Base-by-base conservation (phyloP, 2,113 vertebrate species). In the Alethe castanea region DNA sequence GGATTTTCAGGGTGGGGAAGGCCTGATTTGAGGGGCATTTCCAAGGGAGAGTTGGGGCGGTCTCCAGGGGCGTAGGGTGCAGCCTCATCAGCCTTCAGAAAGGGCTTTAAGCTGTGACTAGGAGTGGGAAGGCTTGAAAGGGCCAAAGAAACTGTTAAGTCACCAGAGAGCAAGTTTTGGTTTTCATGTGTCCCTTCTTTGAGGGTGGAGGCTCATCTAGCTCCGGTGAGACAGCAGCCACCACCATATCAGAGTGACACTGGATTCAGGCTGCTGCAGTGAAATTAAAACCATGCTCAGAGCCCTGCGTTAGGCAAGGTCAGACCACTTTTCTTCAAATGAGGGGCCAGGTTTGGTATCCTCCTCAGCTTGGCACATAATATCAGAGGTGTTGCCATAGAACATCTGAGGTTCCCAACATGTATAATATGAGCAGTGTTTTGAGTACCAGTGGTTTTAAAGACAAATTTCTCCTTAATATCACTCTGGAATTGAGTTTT, bases 401-500 rank as follows among this genome's bases (percentile, higher is more conserved):
- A 14, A 52, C 0, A 0, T 19, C 42, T 35, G 62, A 48, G 36
- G 45, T 45, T 88, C 47, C 50, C 62, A 73, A 20, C 20, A 36
- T 77, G 5, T 53, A 25, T 14, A 60, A 57, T 5, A 1, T 7
- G 14, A 31, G n/a, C 29, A 17, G 29, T 53, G 19, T 54, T 71
- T 61, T 50, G 54, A 83, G 38, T 50, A 64, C 19, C 29, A 47
- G 6, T 20, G 45, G 28, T 28, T 71, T 65, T 82, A 78, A 54
- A 52, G 81, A 70, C 69, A 81, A 77, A 76, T 82, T 95, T 94
- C 79, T 94, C 77, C 40, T 77, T 90, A 88, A 72, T 86, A 40
- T 31, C 31, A 2, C 45, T 60, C 52, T 65, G 88, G 74, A 96
- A 93, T 72, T 87, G 90, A 83, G 87, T 96, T 98, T 94, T 97